Evolutionary conservation across 37 sponge, comb jelly and placozoan genomes (phyloP).

Genomic region (Mnemiopsis leidyi): DNA sequence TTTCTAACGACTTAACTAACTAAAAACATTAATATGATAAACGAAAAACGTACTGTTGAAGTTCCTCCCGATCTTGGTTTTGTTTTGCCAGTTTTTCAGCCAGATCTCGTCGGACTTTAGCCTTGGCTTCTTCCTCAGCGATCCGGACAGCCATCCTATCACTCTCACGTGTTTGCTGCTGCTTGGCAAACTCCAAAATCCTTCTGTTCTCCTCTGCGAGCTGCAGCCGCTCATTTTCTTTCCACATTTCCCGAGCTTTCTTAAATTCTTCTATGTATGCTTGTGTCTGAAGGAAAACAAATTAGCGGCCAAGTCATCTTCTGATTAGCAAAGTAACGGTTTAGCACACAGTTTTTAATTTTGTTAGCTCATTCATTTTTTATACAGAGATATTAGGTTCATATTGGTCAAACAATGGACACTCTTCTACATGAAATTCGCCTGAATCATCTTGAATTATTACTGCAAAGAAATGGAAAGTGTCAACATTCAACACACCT

Average conservation of each 20-base stretch:
- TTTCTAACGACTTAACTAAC: background rate
- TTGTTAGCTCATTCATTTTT: too few relatives aligned
- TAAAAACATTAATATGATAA: background rate
- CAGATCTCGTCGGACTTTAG: conserved; percentile 66
- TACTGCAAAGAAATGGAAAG: too few relatives aligned
- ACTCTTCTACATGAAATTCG: too few relatives aligned
- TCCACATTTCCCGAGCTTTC: conserved; percentile 85
- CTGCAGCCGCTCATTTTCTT: conserved; percentile 75
- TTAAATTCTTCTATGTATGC: conserved; percentile 84
- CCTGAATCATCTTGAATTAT: too few relatives aligned
- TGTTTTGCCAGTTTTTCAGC: conserved; percentile 17
- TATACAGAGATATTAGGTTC: too few relatives aligned
- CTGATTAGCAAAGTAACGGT: too few relatives aligned
- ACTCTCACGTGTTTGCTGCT: conserved; percentile 84
- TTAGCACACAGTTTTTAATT: too few relatives aligned
- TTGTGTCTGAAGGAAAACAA: conserved; percentile 77
- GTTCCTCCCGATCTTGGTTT: conserved; percentile 20
- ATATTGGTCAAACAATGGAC: too few relatives aligned
- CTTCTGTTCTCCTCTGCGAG: conserved; percentile 94
- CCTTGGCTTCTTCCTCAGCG: conserved; percentile 79
- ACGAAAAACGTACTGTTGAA: conserved; percentile 66
- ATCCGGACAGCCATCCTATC: conserved; percentile 72
- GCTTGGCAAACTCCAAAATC: conserved; percentile 83
- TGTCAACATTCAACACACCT: background rate
- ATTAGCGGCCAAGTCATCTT: too few relatives aligned